Evolutionary conservation across 2,113 vertebrate genomes (phyloP).

Genomic region (Elachura formosa): DNA sequence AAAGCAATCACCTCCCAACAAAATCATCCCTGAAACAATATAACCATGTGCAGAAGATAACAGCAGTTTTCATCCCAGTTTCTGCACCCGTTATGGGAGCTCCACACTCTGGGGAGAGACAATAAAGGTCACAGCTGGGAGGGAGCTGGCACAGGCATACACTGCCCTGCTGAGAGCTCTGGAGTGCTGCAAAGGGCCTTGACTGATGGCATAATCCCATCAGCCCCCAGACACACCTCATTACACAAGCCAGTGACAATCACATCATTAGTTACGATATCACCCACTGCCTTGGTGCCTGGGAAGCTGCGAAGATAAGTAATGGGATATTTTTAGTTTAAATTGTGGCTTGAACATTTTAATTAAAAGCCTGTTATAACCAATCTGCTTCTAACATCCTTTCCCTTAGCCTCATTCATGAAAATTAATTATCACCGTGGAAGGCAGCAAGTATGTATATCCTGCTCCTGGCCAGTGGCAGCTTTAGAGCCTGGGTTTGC

Average conservation of each 20-base stretch:
- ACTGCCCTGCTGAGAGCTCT: not conserved
- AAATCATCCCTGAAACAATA: not conserved
- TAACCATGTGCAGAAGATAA: not conserved
- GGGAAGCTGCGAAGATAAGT: not conserved
- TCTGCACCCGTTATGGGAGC: not conserved
- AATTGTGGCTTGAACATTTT: not conserved
- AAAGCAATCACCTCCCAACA: not conserved
- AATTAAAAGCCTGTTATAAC: constrained; percentile 27
- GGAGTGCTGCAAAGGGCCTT: fast-evolving
- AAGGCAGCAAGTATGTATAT: not conserved
- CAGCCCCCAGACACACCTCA: not conserved
- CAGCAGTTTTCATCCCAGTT: not conserved
- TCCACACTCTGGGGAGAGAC: not conserved
- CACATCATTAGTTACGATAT: constrained; percentile 7
- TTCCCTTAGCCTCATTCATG: not conserved
- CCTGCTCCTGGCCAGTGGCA: not conserved
- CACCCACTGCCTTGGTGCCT: not conserved
- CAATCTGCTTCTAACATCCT: constrained; percentile 7
- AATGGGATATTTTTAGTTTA: constrained; percentile 28
- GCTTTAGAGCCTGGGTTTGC: not conserved
- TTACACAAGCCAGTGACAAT: not conserved
- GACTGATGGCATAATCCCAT: not conserved
- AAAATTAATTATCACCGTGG: not conserved
- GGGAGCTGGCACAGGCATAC: not conserved
- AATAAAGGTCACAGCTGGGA: not conserved